Conservation (phyloP, 2,888 invertebrate genomes). For the Lamproptera curius region DNA sequence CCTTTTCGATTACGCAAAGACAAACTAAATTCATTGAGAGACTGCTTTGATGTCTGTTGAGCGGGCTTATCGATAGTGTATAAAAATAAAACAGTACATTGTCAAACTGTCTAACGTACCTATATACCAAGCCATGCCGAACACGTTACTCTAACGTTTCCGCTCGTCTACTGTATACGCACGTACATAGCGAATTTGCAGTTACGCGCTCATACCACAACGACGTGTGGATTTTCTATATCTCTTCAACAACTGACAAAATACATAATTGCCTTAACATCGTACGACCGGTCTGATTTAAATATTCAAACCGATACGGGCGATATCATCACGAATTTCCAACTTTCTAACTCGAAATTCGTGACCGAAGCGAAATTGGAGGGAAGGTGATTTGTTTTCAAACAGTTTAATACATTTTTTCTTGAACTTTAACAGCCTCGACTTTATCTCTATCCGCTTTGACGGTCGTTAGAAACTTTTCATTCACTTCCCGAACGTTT, state of each 20-base stretch:
- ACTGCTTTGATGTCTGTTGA: no score
- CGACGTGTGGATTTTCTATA: slow-evolving; percentile 7
- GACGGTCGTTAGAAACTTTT: background rate
- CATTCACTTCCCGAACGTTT: background rate
- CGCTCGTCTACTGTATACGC: no score
- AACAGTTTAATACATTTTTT: slow-evolving; percentile 8
- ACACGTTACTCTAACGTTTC: no score
- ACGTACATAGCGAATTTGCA: slow-evolving; percentile 1
- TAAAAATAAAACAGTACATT: no score
- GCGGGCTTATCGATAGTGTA: no score
- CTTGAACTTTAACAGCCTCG: background rate
- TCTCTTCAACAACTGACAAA: slow-evolving; percentile 22
- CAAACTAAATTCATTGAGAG: no score
- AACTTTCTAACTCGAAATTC: slow-evolving; percentile 50
- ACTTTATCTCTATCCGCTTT: background rate
- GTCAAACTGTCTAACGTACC: no score
- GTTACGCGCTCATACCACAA: slow-evolving; percentile 3
- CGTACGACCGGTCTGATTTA: slow-evolving; percentile 38
- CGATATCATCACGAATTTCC: slow-evolving; percentile 36
- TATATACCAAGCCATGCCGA: no score
- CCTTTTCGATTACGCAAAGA: no score
- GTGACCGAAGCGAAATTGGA: slow-evolving; percentile 35
- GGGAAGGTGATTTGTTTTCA: slow-evolving; percentile 24
- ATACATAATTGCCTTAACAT: slow-evolving; percentile 29
- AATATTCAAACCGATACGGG: slow-evolving; percentile 37